Conservation (phyloP, 2,113 vertebrate genomes). For the Orycteropus afer region DNA sequence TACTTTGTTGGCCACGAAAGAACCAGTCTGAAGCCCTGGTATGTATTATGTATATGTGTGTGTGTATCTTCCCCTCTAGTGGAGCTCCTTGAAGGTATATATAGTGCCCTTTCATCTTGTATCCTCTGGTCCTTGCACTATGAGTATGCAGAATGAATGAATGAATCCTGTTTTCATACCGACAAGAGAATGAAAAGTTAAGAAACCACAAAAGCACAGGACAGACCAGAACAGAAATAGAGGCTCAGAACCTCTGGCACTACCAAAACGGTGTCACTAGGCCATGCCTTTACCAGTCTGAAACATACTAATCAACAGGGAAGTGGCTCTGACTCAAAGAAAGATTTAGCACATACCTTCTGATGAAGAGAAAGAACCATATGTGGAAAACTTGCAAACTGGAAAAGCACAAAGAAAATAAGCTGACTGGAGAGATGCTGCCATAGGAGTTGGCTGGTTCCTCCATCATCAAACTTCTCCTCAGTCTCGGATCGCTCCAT, state of each 20-base stretch:
- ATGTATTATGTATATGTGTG: no score
- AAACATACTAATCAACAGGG: neutral
- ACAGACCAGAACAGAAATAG: neutral
- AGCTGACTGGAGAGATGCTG: conserved; percentile 99
- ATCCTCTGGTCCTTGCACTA: neutral
- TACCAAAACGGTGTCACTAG: neutral
- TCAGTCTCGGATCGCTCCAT: conserved; percentile 99
- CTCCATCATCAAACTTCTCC: conserved; percentile 98
- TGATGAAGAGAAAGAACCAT: conserved; percentile 99
- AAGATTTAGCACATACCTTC: conserved; percentile 89
- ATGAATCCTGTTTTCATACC: neutral
- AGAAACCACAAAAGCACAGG: neutral
- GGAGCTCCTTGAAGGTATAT: neutral
- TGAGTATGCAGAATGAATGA: neutral
- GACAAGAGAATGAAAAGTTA: conserved; percentile 19
- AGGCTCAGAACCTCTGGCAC: neutral
- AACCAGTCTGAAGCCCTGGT: neutral
- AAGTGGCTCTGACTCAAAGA: neutral
- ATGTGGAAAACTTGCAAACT: conserved; percentile 99
- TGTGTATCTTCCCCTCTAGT: neutral
- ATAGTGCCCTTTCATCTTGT: neutral
- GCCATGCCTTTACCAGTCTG: neutral
- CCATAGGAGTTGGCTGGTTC: conserved; percentile 98
- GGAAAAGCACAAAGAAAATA: conserved; percentile 99
- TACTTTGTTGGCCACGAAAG: neutral